A percentile compares a stretch with the other conserved stretches of the same genome.
Evolutionary conservation across 2,888 invertebrate species (phyloP).

Genomic region (Lobophora halterata): DNA sequence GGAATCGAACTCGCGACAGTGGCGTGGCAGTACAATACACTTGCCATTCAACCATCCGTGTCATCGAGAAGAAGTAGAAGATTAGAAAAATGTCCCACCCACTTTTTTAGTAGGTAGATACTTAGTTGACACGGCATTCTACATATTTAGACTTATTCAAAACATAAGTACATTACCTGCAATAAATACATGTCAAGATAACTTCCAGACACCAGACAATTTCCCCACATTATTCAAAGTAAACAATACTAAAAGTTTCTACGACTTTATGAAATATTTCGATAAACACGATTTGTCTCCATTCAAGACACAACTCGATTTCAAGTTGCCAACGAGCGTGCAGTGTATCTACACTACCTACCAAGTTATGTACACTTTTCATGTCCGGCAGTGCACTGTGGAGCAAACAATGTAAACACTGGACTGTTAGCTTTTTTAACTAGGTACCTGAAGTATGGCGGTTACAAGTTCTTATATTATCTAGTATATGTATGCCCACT

Average conservation of each 20-base stretch:
- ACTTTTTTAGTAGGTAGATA: too few relatives aligned
- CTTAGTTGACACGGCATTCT: too few relatives aligned
- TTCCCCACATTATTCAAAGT: conserved; percentile 16
- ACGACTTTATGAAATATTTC: conserved; percentile 11
- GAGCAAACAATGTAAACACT: neutral
- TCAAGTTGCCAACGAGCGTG: conserved; percentile 11
- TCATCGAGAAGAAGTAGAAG: too few relatives aligned
- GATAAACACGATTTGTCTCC: conserved; percentile 20
- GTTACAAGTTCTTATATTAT: too few relatives aligned
- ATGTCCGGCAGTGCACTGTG: conserved; percentile 12
- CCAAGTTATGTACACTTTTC: conserved; percentile 18
- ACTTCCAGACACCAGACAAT: neutral
- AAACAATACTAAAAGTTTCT: conserved; percentile 14
- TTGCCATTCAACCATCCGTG: too few relatives aligned
- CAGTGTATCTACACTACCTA: conserved; percentile 19
- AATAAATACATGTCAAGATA: neutral
- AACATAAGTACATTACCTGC: too few relatives aligned
- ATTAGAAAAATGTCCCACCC: too few relatives aligned
- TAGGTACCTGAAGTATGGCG: neutral
- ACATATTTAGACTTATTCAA: too few relatives aligned
- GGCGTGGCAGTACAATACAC: too few relatives aligned
- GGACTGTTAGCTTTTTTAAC: conserved; percentile 5
- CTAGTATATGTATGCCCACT: too few relatives aligned
- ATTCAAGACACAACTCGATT: conserved; percentile 15
- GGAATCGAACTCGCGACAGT: too few relatives aligned